Evolutionary conservation across 2,888 invertebrate genomes (phyloP).

Genomic region (Artemia sinica): DNA sequence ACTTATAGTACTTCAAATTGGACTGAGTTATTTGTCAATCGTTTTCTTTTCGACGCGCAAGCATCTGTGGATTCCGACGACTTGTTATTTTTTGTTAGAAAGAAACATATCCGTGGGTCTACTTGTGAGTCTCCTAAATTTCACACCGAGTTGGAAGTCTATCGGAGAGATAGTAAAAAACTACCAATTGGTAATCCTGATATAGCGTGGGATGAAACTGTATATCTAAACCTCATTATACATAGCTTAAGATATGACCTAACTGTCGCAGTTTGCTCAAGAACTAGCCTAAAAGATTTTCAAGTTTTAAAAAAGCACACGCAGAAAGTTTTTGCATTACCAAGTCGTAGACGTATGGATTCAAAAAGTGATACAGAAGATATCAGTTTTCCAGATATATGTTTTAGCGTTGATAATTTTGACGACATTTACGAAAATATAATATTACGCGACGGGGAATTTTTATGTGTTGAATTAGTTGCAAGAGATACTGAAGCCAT

Average conservation of each 20-base stretch:
- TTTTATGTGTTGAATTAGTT: constrained; percentile 94
- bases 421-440: constrained; percentile 98
- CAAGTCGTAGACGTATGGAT: constrained; percentile 89
- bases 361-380: constrained; percentile 95
- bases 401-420: constrained; percentile 98
- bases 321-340: constrained; percentile 89
- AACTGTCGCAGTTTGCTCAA: constrained; percentile 89
- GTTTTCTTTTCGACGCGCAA: constrained; percentile 78
- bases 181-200: constrained; percentile 87
- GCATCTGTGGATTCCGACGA: constrained; percentile 81
- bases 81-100: constrained; percentile 83
- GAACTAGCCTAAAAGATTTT: constrained; percentile 90
- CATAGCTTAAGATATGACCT: constrained; percentile 97
- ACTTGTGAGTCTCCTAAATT: constrained; percentile 69
- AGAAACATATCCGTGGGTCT: constrained; percentile 70
- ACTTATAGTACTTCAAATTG: constrained; percentile 83
- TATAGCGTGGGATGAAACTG: constrained; percentile 98
- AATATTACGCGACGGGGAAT: constrained; percentile 89
- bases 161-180: constrained; percentile 88
- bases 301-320: constrained; percentile 83
- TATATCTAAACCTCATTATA: constrained; percentile 86
- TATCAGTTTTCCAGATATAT: constrained; percentile 96
- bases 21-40: constrained; percentile 83
- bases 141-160: constrained; percentile 88
- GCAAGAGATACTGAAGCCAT: constrained; percentile 74